Evolutionary conservation across 2,888 invertebrate genomes (phyloP).

Genomic region (Dilophus febrilis): DNA sequence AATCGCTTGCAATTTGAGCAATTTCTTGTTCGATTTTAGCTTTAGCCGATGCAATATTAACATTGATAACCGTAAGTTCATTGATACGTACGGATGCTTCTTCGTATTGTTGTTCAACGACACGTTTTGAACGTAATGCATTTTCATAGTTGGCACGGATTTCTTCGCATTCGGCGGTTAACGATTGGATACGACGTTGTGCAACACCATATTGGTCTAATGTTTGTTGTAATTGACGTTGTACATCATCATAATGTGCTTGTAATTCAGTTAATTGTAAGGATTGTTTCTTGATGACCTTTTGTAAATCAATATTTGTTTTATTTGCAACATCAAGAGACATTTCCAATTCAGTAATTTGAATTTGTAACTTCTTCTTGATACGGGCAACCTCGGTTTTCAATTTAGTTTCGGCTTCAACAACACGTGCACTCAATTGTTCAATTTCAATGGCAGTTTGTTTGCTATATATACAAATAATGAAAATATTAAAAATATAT

Average conservation of each 20-base stretch:
- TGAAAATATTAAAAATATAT: constrained; percentile 1
- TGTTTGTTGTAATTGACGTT: constrained; percentile 88
- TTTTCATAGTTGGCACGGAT: constrained; percentile 80
- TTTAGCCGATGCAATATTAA: constrained; percentile 85
- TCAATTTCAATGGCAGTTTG: constrained; percentile 97
- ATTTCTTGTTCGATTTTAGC: constrained; percentile 92
- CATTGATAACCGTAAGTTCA: constrained; percentile 87
- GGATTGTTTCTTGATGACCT: constrained; percentile 94
- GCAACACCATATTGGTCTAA: constrained; percentile 84
- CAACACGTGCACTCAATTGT: constrained; percentile 84
- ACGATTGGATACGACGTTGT: constrained; percentile 76
- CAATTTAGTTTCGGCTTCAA: constrained; percentile 88
- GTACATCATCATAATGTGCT: constrained; percentile 90
- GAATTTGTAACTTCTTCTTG: constrained; percentile 98
- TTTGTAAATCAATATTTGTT: constrained; percentile 92
- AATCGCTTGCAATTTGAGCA: constrained; percentile 78
- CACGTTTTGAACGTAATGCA: constrained; percentile 83
- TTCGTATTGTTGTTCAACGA: constrained; percentile 76
- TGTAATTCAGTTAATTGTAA: constrained; percentile 81
- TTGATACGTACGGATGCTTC: constrained; percentile 84
- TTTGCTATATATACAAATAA: constrained; percentile 48
- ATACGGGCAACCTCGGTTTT: constrained; percentile 92
- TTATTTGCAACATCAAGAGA: constrained; percentile 96
- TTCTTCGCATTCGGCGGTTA: constrained; percentile 93
- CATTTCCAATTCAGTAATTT: constrained; percentile 92